Base-by-base conservation (phyloP, 2,113 vertebrate species). In the Illadopsis cleaveri region DNA sequence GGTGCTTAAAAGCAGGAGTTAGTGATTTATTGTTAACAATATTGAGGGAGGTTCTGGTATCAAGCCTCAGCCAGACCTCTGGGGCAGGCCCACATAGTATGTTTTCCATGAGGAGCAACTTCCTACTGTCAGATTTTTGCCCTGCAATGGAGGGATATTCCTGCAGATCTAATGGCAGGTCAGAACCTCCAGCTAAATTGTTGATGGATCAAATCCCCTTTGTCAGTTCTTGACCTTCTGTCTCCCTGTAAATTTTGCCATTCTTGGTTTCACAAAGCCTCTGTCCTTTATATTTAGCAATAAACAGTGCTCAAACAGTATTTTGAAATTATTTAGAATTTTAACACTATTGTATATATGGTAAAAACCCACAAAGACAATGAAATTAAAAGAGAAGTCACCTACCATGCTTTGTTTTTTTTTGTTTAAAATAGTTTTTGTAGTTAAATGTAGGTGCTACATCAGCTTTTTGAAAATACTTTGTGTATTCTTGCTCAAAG, bases 121-220 rank as follows among this genome's bases (percentile, higher is more conserved):
- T 87, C 78, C 79, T 77, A 90, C 56, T 90, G 60, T 86, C 60
- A 30, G 47, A 60, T 80, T 94, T 94, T 93, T 78, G 21, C 35
- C 24, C 20, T 83, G 44, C 31, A 53, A 73, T 42, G 37, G 47
- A 81, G 56, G 73, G 70, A 65, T 25, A 9, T 83, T 92, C 56
- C 82, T 94, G 68, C 38, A 73, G 42, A 68, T 80, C 33, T 53
- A 35, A 73, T 83, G 47, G 79, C 64, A 90, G 57, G 86, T 81
- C 56, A 80, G 60, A 88, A 89, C 88, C 40, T 89, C 64, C 51
- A 86, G 79, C 68, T 90, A 96, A 93, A 51, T 48, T 82, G 37
- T 5, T 90, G 71, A 93, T 75, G 51, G 68, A 83, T 83, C 89
- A 86, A 94, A 92, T 80, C 58, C 83, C 73, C 37, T 75, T 73